phyloP scores from a whole-genome alignment of 2,888 invertebrate species.

The Dendrolimus pini region DNA sequence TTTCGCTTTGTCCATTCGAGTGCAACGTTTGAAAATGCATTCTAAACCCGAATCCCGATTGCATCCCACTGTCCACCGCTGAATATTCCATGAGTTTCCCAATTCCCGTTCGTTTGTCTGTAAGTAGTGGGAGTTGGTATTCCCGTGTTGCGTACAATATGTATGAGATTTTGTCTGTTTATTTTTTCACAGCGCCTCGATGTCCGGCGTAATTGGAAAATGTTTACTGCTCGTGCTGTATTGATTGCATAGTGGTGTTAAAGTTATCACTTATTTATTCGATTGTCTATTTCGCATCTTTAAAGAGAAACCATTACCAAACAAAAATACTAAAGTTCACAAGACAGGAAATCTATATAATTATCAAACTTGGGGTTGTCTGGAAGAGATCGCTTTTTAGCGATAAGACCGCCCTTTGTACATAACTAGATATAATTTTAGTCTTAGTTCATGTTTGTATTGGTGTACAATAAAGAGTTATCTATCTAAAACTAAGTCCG shows the following conservation, averaged over 20 bases:
- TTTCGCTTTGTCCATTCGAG: conserved; percentile 11
- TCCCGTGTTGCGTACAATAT: conserved; percentile 64
- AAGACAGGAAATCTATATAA: too few species aligned
- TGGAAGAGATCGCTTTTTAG: too few species aligned
- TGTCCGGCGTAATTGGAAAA: conserved; percentile 55
- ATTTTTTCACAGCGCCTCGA: conserved; percentile 53
- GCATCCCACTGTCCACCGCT: conserved; percentile 60
- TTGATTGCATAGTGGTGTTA: neutral
- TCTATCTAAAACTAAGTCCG: too few species aligned
- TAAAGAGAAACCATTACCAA: too few species aligned
- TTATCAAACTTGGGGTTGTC: too few species aligned
- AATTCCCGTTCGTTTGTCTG: conserved; percentile 40
- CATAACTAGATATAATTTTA: too few species aligned
- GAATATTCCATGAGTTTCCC: conserved; percentile 60
- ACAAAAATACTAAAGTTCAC: too few species aligned
- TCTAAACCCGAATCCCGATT: conserved; percentile 55
- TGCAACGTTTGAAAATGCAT: conserved; percentile 49
- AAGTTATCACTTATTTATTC: neutral
- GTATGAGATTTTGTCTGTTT: conserved; percentile 63
- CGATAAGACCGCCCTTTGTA: too few species aligned
- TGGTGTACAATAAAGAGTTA: too few species aligned
- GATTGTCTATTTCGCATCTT: too few species aligned
- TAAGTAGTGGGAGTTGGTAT: conserved; percentile 67
- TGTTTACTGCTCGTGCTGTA: conserved; percentile 34
- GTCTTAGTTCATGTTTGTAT: too few species aligned